Percentiles rank a stretch among this genome's conserved stretches.
phyloP scores from a whole-genome alignment of 2,888 invertebrate species.

The Mongoloraphidia duomilia region DNA sequence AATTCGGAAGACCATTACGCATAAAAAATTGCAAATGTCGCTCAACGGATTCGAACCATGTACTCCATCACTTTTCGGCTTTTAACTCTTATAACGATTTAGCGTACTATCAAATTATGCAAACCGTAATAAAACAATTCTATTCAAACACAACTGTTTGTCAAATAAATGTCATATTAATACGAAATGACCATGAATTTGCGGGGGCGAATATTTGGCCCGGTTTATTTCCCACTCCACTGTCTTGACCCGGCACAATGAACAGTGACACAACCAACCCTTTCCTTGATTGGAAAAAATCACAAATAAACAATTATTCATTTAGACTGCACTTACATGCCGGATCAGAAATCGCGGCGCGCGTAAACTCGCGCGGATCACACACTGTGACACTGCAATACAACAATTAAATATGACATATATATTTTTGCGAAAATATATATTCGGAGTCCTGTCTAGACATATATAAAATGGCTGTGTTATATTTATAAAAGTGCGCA shows the following conservation, averaged over 20 bases:
- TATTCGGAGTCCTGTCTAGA: not conserved
- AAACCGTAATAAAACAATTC: no score
- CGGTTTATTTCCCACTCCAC: conserved; percentile 5
- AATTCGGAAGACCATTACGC: conserved; percentile 11
- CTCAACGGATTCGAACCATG: no score
- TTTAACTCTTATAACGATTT: no score
- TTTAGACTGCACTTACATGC: conserved; percentile 4
- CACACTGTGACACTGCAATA: conserved; percentile 6
- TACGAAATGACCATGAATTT: no score
- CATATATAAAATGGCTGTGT: conserved; percentile 8
- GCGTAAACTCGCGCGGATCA: conserved; percentile 4
- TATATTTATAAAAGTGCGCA: conserved; percentile 6
- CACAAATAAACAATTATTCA: not conserved
- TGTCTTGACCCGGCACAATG: not conserved
- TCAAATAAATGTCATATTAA: no score
- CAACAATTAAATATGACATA: conserved; percentile 8
- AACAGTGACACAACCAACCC: not conserved
- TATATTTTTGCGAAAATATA: conserved; percentile 7
- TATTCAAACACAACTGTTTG: no score
- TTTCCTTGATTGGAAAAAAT: not conserved
- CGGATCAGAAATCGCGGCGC: conserved; percentile 6
- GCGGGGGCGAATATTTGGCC: conserved; percentile 2
- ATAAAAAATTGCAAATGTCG: no score
- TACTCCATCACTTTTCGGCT: no score
- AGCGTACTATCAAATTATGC: no score